Base-by-base conservation (phyloP, 2,797 vertebrate genomes). In the Bufotes viridis region DNA sequence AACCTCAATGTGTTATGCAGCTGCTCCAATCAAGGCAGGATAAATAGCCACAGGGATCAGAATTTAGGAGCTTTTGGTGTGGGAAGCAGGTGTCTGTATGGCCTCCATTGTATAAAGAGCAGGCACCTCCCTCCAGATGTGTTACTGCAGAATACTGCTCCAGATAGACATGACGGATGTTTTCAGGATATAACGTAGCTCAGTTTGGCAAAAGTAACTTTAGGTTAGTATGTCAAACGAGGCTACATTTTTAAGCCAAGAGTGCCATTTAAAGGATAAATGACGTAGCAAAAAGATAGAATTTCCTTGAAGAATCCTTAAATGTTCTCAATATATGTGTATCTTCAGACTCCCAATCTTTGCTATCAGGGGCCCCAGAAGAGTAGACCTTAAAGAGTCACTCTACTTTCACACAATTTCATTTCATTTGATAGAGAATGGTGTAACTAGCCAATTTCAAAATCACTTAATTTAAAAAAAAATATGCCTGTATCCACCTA, bases 101-200 rank as follows among this genome's bases (percentile, higher is more conserved):
- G 57, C 72, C 67, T 78, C 81, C 81, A 78, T 67, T 84, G 80
- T 87, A 83, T 75, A 83, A 53, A 49, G 78, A 76, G 8, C 57
- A 87, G 80, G 42, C 80, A 67, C 60, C 80, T 82, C 86, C 86
- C 80, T 83, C 86, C 86, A 87, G 86, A 83, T 87, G 81, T 78
- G 65, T 20, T 78, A 14, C 49, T 65, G 9, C 49, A 63, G 20
- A 55, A 34, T 24, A 34, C 42, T 34, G 74, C 51, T 78, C 58
- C 57, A 53, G 70, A 67, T 82, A 82, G 60, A 83, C 18, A 76
- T 74, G 42, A 69, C 15, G 61, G 74, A 70, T 88, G 70, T 78
- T 49, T 61, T 60, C 61, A 78, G 74, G 70, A 58, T 84, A 14
- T 51, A 26, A 74, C 60, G 78, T 65, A 78, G 24, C 49, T 70